Evolutionary conservation across 2,797 vertebrate species (phyloP).

Genomic region (Coracias cyanogaster): DNA sequence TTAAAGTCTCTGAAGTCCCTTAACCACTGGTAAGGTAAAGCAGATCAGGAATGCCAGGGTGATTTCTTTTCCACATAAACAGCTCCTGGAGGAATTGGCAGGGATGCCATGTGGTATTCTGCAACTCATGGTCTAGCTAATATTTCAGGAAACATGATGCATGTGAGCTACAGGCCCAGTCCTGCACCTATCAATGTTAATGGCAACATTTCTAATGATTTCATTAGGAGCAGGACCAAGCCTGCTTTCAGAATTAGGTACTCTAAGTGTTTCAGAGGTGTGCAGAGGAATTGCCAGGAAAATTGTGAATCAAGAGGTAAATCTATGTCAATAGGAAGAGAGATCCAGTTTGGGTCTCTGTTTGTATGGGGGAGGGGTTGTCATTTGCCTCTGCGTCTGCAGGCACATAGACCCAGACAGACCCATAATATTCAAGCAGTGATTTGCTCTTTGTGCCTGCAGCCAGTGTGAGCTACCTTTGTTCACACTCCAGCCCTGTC

Average conservation of each 20-base stretch:
- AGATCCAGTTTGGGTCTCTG: background rate
- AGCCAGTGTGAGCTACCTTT: background rate
- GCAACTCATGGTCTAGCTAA: constrained; percentile 5
- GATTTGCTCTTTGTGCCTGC: background rate
- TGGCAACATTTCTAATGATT: constrained; percentile 19
- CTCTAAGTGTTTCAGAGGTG: background rate
- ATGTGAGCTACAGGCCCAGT: background rate
- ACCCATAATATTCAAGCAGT: background rate
- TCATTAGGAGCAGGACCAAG: constrained; percentile 50
- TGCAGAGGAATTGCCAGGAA: background rate
- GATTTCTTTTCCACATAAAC: background rate
- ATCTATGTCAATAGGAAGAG: background rate
- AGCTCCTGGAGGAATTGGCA: constrained; percentile 14
- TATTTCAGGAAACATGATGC: constrained; percentile 27
- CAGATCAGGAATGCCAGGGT: background rate
- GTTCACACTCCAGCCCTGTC: background rate
- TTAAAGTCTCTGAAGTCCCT: background rate
- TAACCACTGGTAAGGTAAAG: background rate
- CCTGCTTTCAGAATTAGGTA: constrained; percentile 6
- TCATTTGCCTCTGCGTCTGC: background rate
- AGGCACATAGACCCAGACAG: background rate
- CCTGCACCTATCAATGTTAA: constrained; percentile 19
- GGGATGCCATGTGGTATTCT: background rate
- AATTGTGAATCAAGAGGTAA: background rate
- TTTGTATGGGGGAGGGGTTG: background rate